These are phyloP conservation scores for Seladonia tumulorum DNA, from an alignment of 2,888 invertebrate species.

Conservation along the genomic window DNA sequence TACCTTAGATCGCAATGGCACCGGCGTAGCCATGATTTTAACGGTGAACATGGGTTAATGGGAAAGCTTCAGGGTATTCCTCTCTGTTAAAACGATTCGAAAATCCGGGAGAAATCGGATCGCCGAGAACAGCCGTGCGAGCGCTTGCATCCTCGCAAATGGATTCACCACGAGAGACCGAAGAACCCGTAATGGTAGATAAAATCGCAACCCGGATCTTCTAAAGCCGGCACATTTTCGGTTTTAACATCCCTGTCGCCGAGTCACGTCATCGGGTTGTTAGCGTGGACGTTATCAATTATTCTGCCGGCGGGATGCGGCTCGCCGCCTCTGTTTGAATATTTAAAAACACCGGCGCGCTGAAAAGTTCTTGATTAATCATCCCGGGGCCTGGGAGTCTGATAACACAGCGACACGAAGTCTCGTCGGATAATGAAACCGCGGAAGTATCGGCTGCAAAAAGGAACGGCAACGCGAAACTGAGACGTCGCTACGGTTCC, in stretches of 20 bases:
- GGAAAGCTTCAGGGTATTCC: background rate
- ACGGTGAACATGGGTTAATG: background rate
- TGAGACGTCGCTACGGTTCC: background rate
- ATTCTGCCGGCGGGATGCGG: background rate
- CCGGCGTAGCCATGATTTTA: background rate
- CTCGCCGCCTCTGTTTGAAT: constrained; percentile 11
- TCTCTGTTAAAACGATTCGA: constrained; percentile 17
- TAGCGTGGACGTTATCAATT: constrained; percentile 28
- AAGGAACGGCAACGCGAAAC: background rate
- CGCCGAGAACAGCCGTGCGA: background rate
- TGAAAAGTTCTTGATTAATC: constrained; percentile 24
- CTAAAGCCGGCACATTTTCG: background rate
- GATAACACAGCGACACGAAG: constrained; percentile 15
- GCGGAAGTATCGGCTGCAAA: constrained; percentile 33
- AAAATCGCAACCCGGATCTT: background rate
- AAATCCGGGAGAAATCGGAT: constrained; percentile 17
- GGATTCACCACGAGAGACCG: background rate
- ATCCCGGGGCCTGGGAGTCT: background rate
- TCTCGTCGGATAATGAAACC: constrained; percentile 28
- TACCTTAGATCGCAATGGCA: background rate
- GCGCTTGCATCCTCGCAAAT: background rate
- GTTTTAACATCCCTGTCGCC: constrained; percentile 1
- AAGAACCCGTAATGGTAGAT: background rate
- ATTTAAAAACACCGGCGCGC: constrained; percentile 16
- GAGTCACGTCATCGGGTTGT: background rate